Evolutionary conservation across 2,888 invertebrate genomes (phyloP).

Genomic region (Nezara viridula): DNA sequence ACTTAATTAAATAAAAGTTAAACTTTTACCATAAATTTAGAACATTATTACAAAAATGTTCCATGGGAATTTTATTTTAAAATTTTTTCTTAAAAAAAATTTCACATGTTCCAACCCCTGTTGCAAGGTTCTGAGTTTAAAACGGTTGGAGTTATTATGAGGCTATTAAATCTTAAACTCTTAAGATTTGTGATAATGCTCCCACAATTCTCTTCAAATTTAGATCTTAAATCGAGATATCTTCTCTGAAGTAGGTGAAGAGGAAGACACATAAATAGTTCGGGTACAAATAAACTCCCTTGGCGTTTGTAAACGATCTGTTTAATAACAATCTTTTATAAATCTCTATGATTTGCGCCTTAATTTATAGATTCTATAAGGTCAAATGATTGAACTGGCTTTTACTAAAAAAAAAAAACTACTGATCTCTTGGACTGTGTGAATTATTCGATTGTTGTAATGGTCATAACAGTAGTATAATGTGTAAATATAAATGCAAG

Average conservation of each 20-base stretch:
- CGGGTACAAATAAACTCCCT: conserved; percentile 23
- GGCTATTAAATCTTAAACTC: neutral
- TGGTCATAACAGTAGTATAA: too few relatives aligned
- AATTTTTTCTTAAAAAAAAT: too few relatives aligned
- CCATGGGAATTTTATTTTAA: too few relatives aligned
- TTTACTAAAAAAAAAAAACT: neutral
- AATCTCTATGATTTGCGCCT: neutral
- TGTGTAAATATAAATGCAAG: too few relatives aligned
- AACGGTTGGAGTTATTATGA: neutral
- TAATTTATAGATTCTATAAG: neutral
- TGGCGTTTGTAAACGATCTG: conserved; percentile 5
- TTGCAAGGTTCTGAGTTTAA: neutral
- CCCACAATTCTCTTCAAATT: neutral
- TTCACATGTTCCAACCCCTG: too few relatives aligned
- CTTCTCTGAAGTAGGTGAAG: conserved; percentile 14
- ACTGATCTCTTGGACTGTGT: too few relatives aligned
- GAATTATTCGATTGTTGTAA: too few relatives aligned
- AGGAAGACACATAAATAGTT: conserved; percentile 18
- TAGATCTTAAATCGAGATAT: conserved; percentile 21
- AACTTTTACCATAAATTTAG: too few relatives aligned
- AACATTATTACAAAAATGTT: too few relatives aligned
- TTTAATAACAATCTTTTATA: conserved; percentile 18
- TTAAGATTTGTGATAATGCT: neutral
- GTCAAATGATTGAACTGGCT: neutral
- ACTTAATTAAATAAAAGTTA: too few relatives aligned